Conservation (phyloP, 2,888 invertebrate species). For the Dicroscelio sp. region DNA sequence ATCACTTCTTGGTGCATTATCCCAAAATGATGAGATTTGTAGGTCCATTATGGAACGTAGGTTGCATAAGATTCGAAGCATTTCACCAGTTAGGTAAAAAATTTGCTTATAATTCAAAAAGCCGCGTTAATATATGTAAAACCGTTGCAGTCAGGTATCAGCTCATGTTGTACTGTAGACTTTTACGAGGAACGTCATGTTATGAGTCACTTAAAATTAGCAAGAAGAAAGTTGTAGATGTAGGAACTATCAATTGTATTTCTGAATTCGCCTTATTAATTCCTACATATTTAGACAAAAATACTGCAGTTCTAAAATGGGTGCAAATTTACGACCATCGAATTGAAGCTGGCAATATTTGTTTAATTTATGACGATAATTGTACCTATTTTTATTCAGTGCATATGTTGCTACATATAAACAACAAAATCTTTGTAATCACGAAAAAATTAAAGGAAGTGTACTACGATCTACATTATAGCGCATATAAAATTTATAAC, state of each 20-base stretch:
- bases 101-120: slow-evolving; percentile 57
- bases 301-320: not conserved
- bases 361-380: not conserved
- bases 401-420: not conserved
- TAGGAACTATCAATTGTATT: not conserved
- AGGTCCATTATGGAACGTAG: slow-evolving; percentile 63
- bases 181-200: not conserved
- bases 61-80: slow-evolving; percentile 74
- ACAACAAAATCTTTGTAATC: not conserved
- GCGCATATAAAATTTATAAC: not conserved
- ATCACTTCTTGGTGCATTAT: slow-evolving; percentile 67
- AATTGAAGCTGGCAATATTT: not conserved
- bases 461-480: not conserved
- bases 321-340: not conserved
- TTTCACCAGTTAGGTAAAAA: slow-evolving; percentile 71
- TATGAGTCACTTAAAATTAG: not conserved
- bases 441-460: not conserved
- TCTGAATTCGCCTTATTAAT: not conserved
- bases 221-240: not conserved
- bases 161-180: slow-evolving; percentile 35
- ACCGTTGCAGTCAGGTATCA: slow-evolving; percentile 64
- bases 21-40: slow-evolving; percentile 54
- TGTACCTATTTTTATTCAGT: not conserved
- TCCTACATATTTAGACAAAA: not conserved
- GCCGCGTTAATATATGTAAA: slow-evolving; percentile 55